A percentile compares a stretch with the other conserved stretches of the same genome.
Evolutionary conservation across 2,113 vertebrate genomes (phyloP).

Genomic region (Rhea americana): DNA sequence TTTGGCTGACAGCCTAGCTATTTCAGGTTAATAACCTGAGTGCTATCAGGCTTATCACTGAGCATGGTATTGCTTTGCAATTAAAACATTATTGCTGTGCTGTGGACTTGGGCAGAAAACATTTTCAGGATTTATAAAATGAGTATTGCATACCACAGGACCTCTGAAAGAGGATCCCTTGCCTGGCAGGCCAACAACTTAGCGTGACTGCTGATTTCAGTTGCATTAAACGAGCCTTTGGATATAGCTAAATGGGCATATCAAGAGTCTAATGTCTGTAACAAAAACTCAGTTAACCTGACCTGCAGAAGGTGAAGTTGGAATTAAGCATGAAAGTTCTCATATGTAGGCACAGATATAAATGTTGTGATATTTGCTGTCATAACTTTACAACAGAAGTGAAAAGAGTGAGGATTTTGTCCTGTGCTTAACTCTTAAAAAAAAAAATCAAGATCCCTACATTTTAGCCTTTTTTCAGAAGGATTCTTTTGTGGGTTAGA

Average conservation of each 20-base stretch:
- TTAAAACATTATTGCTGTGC: background rate
- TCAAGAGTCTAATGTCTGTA: background rate
- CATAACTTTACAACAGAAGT: background rate
- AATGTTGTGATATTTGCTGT: background rate
- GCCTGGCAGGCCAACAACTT: background rate
- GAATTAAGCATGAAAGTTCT: background rate
- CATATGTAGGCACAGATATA: background rate
- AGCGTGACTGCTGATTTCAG: background rate
- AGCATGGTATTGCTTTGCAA: background rate
- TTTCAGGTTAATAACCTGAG: background rate
- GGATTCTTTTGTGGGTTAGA: background rate
- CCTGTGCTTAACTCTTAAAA: background rate
- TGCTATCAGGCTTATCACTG: background rate
- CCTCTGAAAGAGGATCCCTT: background rate
- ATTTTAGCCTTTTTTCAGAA: background rate
- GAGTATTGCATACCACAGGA: background rate
- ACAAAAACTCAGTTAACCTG: background rate
- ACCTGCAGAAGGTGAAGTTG: background rate
- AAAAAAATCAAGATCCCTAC: background rate
- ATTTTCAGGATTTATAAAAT: background rate
- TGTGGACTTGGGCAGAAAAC: background rate
- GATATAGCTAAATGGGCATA: background rate
- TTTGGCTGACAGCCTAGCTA: background rate
- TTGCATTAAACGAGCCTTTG: background rate
- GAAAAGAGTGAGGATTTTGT: background rate